Percentiles rank a stretch among this genome's conserved stretches.
Evolutionary conservation across 2,113 vertebrate genomes (phyloP).

Genomic region (Lycocorax pyrrhopterus): DNA sequence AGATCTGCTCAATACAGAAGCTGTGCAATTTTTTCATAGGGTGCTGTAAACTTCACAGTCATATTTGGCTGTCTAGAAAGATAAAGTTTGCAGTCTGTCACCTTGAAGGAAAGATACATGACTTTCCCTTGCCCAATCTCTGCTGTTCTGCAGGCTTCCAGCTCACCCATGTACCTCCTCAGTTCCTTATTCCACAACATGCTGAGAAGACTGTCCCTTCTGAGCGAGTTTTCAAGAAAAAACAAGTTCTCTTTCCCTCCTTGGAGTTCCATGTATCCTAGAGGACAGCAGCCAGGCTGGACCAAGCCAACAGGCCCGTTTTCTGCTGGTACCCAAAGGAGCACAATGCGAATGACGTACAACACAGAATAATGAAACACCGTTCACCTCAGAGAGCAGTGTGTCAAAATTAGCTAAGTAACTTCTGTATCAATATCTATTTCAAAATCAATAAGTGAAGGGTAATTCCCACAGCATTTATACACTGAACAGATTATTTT

Average conservation of each 20-base stretch:
- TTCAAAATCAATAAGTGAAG: background rate
- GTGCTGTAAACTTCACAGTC: background rate
- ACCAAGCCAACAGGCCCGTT: background rate
- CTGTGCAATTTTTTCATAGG: background rate
- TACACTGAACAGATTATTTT: background rate
- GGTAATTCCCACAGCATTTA: background rate
- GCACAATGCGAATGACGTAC: accelerated
- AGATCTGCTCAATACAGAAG: background rate
- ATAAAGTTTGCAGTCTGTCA: background rate
- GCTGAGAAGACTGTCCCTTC: background rate
- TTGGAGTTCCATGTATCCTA: background rate
- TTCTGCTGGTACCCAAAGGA: background rate
- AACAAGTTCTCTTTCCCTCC: background rate
- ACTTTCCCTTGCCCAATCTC: background rate
- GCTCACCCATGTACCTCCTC: background rate
- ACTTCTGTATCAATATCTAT: background rate
- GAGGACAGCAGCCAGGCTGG: background rate
- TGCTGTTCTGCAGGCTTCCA: background rate
- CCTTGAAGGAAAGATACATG: background rate
- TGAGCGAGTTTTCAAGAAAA: background rate
- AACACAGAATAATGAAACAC: background rate
- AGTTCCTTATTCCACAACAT: background rate
- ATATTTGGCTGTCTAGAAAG: background rate
- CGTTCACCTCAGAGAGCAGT: background rate
- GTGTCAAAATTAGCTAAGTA: background rate